These are phyloP conservation scores for Eudyptes chrysolophus DNA, from an alignment of 2,113 vertebrate species.

Conservation along the genomic window DNA sequence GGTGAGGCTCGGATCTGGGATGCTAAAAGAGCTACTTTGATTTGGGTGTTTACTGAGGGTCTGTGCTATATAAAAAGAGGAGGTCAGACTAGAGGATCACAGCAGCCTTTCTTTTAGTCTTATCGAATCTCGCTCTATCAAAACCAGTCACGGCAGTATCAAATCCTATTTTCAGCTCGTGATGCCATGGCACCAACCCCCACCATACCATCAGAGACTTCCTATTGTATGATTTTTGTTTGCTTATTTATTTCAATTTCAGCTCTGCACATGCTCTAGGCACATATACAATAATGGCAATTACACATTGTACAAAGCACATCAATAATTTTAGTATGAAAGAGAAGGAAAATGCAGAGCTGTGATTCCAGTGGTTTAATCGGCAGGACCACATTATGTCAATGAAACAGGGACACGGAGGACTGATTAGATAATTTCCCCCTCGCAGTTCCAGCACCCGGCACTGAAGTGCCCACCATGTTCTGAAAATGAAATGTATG, in stretches of 20 bases:
- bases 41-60: neutral
- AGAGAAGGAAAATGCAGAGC: slow-evolving; percentile 10
- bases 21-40: neutral
- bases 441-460: neutral
- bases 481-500: slow-evolving; percentile 45
- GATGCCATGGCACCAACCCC: neutral
- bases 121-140: slow-evolving; percentile 35
- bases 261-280: slow-evolving; percentile 34
- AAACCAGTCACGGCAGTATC: slow-evolving; percentile 16
- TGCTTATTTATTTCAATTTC: slow-evolving; percentile 62
- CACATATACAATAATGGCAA: slow-evolving; percentile 39
- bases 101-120: slow-evolving; percentile 14
- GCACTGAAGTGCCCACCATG: slow-evolving; percentile 8
- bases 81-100: neutral
- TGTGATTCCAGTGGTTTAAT: neutral
- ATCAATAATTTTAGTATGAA: slow-evolving; percentile 54
- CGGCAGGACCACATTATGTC: slow-evolving; percentile 28
- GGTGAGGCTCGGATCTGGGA: rapidly evolving
- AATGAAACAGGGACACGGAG: neutral
- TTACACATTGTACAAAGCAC: slow-evolving; percentile 56
- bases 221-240: neutral
- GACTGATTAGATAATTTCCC: slow-evolving; percentile 40
- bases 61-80: neutral
- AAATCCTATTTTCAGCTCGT: slow-evolving; percentile 52
- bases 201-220: neutral